Percentiles rank a stretch among this genome's conserved stretches.
Evolutionary conservation across 2,113 vertebrate genomes (phyloP).

Genomic region (Tachysurus fulvidraco): DNA sequence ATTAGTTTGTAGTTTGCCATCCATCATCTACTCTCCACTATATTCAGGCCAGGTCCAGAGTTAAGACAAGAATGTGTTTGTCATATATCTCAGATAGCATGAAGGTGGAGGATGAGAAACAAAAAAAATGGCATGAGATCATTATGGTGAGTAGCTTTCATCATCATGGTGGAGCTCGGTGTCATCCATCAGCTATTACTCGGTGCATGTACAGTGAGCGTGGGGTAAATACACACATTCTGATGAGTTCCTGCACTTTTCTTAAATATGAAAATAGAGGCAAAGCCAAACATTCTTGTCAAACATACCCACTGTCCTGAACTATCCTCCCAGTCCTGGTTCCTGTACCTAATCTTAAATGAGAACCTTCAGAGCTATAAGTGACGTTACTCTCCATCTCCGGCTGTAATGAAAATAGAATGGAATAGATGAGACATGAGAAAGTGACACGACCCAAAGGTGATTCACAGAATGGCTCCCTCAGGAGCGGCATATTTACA

Average conservation of each 20-base stretch:
- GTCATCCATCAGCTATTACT: conserved; percentile 35
- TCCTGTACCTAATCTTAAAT: background rate
- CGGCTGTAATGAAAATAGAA: background rate
- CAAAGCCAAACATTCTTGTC: conserved; percentile 6
- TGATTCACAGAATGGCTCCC: conserved; percentile 21
- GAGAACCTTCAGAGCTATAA: background rate
- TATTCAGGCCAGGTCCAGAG: background rate
- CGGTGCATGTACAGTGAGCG: background rate
- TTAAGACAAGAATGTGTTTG: background rate
- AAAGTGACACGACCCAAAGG: conserved; percentile 9
- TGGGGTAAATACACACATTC: background rate
- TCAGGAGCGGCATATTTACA: conserved; percentile 18
- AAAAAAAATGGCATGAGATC: background rate
- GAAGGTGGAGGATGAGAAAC: background rate
- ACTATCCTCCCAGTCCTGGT: background rate
- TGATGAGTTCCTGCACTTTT: background rate
- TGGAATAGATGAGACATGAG: conserved; percentile 2
- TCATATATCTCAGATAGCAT: conserved; percentile 21
- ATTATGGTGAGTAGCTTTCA: background rate
- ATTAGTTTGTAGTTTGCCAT: background rate
- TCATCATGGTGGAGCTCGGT: background rate
- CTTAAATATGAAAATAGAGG: background rate
- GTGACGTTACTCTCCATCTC: background rate
- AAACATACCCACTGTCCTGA: conserved; percentile 28
- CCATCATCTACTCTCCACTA: background rate